Conservation (phyloP, 2,797 vertebrate species). For the Mus caroli region DNA sequence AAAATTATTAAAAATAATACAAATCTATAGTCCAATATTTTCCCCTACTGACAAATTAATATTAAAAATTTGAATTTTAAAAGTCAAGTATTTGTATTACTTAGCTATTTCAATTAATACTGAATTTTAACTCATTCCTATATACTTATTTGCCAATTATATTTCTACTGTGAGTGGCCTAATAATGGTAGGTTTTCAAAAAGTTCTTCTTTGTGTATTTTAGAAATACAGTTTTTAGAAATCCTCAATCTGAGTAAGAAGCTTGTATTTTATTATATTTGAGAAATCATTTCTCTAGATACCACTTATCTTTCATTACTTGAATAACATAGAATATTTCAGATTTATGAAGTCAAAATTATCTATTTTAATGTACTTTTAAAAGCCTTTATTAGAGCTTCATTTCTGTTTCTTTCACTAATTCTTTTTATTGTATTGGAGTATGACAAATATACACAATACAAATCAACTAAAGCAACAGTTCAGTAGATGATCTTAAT, state of each 20-base stretch:
- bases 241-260: background rate
- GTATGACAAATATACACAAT: background rate
- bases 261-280: conserved; percentile 5
- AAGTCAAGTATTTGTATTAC: background rate
- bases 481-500: background rate
- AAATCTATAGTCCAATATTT: background rate
- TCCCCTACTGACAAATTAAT: background rate
- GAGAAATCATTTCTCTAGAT: background rate
- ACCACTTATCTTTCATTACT: background rate
- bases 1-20: background rate
- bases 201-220: background rate
- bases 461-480: background rate
- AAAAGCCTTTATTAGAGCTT: background rate
- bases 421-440: background rate
- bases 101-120: background rate
- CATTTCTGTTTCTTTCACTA: background rate
- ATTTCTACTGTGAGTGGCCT: background rate
- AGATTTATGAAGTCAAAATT: conserved; percentile 27
- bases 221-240: background rate
- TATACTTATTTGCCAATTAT: background rate
- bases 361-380: background rate
- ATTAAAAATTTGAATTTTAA: background rate
- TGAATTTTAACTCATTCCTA: background rate
- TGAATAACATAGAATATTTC: background rate
- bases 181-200: background rate